A percentile compares a stretch with the other conserved stretches of the same genome.
Conservation (phyloP, 2,797 vertebrate species). For the Phylloscopus collybita region DNA sequence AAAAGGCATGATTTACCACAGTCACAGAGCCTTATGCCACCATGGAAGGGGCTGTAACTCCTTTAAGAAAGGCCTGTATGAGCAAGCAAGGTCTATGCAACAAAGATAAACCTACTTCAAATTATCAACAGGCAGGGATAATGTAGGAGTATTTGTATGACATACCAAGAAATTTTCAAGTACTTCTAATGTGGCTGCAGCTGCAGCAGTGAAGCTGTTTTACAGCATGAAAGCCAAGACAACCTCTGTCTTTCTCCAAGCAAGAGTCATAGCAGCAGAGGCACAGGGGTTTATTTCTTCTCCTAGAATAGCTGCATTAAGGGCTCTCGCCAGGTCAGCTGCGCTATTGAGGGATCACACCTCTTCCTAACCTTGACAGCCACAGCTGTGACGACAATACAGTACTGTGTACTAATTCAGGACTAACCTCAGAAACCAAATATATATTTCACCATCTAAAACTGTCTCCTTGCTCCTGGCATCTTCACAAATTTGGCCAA, state of each 20-base stretch:
- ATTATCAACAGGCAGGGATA: background rate
- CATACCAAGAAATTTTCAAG: background rate
- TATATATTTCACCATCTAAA: background rate
- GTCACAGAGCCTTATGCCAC: background rate
- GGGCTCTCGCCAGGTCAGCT: background rate
- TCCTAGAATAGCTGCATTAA: conserved; percentile 8
- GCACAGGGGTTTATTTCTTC: background rate
- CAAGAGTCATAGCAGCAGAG: background rate
- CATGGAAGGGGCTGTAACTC: background rate
- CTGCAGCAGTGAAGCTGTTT: background rate
- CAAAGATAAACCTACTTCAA: background rate
- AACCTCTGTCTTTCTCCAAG: background rate
- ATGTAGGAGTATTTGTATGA: background rate
- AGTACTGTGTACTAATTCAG: conserved; percentile 27
- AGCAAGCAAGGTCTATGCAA: background rate
- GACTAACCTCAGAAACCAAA: conserved; percentile 54
- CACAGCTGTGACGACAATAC: background rate
- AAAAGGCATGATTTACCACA: background rate
- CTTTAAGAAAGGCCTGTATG: background rate
- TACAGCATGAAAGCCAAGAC: background rate
- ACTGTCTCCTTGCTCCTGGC: background rate
- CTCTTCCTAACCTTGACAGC: conserved; percentile 29
- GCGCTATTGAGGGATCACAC: conserved; percentile 6
- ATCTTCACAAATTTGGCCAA: background rate
- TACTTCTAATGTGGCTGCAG: background rate